Conservation (phyloP, 92 coral and sea anemone species). For the Isaurus tuberculatus region DNA sequence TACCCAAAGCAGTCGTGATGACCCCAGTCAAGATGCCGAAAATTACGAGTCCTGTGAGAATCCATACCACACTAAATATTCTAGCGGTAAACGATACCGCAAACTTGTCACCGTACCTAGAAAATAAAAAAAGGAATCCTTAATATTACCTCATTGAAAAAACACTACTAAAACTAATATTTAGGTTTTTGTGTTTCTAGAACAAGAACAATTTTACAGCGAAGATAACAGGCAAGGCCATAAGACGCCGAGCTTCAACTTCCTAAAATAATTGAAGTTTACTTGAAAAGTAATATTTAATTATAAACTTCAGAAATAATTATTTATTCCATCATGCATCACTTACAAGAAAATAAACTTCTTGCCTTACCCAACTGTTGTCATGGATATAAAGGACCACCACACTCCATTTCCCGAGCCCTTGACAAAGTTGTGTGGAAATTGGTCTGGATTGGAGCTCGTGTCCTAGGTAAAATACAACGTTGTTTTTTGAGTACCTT, state of each 20-base stretch:
- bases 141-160: no score
- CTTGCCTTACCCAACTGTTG: conserved; percentile 60
- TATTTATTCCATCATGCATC: neutral
- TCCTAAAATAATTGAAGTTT: no score
- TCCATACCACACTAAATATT: conserved; percentile 54
- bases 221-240: no score
- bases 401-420: conserved; percentile 54
- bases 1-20: conserved; percentile 46
- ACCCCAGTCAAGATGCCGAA: conserved; percentile 52
- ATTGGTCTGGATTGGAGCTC: conserved; percentile 45
- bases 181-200: no score
- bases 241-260: no score
- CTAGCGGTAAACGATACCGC: conserved; percentile 48
- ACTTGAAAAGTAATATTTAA: no score
- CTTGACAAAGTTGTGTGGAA: conserved; percentile 37
- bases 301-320: no score
- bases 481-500: no score
- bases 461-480: conserved; percentile 24
- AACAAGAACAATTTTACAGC: no score
- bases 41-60: conserved; percentile 50
- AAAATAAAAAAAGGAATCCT: neutral
- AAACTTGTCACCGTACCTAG: conserved; percentile 57
- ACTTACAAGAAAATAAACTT: neutral
- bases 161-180: no score
- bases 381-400: conserved; percentile 61